Evolutionary conservation across 2,797 vertebrate species (phyloP), one percentile per base, ranked within the genome.

Genomic region (Fundulus diaphanus): DNA sequence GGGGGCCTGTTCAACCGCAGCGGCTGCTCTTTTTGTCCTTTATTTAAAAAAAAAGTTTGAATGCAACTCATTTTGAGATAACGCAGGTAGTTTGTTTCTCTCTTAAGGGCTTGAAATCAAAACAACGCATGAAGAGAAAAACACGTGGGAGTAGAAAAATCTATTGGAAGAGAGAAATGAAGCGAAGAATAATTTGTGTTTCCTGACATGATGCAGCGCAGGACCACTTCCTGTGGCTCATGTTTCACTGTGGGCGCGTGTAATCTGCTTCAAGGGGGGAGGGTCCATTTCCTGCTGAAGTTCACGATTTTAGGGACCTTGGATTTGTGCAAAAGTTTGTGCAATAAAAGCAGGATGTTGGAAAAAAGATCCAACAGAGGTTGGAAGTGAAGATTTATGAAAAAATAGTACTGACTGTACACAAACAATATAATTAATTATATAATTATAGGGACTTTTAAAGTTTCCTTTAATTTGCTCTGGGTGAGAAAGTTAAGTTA

Each of bases 191-290:
- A 94, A 95, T 94, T 94, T 93, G 93, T 94, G 93, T 88, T 73
- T 82, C 82, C 89, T 94, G 94, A 95, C 93, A 92, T 93, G 93
- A 95, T 90, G 90, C 93, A 94, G 94, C 87, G 87, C 96, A 96
- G 96, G 93, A 93, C 95, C 91, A 92, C 94, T 96, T 97, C 95
- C 95, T 96, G 93, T 89, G 90, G 91, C 93, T 96, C 95, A 82
- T 86, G 92, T 96, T 97, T 95, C 94, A 95, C 86, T 90, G 51
- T 15, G 94, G 92, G 93, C 93, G 88, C 85, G 90, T 85, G 89
- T 86, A 82, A 82, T 81, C 89, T 85, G 81, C 82, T 87, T 29
- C 31, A 66, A 66, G 74, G 90, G 90, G 89, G 92, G 85, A 87
- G 87, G 88, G 89, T 75, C 78, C 77, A 86, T 86, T 91, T 93